Evolutionary conservation across 2,888 invertebrate species (phyloP).

Genomic region (Lithophane leautieri): DNA sequence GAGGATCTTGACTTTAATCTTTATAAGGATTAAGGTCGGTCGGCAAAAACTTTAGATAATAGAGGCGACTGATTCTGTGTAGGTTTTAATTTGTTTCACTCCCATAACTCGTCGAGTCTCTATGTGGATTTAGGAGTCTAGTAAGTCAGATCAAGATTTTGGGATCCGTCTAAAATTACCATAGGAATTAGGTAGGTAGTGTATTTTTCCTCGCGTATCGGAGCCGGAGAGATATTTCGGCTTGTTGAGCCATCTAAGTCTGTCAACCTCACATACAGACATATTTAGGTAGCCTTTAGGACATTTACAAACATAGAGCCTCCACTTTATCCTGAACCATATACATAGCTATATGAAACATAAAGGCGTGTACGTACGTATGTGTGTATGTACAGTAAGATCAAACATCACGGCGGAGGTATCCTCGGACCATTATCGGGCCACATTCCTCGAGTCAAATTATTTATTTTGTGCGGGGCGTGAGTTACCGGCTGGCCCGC

Average conservation of each 20-base stretch:
- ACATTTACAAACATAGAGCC: not conserved
- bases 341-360: constrained; percentile 6
- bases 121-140: constrained; percentile 39
- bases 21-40: constrained; percentile 77
- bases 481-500: constrained; percentile 86
- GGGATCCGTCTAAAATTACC: not conserved
- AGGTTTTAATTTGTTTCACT: constrained; percentile 63
- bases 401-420: constrained; percentile 65
- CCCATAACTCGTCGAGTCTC: constrained; percentile 31
- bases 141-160: constrained; percentile 16
- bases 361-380: constrained; percentile 3
- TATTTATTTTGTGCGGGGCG: constrained; percentile 89
- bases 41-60: constrained; percentile 75
- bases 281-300: not conserved
- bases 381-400: constrained; percentile 50
- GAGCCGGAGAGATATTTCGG: not conserved
- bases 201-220: not conserved
- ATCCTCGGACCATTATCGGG: constrained; percentile 74
- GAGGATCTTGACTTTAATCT: constrained; percentile 76
- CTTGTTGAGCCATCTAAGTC: not conserved
- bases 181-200: not conserved
- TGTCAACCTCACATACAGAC: not conserved
- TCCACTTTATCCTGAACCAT: constrained; percentile 4
- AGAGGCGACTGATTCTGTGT: constrained; percentile 63
- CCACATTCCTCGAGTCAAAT: constrained; percentile 83